Percentiles rank a stretch among this genome's conserved stretches.
Conservation (phyloP, 2,113 vertebrate genomes). For the Vanacampus margaritifer region DNA sequence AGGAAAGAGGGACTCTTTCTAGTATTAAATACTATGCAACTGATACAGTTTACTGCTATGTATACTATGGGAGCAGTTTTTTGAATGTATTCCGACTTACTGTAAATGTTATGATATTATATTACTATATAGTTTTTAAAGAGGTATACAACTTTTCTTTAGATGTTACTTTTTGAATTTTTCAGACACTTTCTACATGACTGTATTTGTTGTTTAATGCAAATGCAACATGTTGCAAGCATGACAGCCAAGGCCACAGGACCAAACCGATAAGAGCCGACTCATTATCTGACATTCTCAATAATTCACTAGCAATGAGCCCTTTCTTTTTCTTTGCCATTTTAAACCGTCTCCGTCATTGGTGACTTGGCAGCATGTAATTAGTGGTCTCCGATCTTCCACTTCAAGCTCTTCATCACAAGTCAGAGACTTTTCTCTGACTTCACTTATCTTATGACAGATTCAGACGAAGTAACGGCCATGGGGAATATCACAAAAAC, state of each 20-base stretch:
- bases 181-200: slow-evolving; percentile 38
- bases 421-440: slow-evolving; percentile 22
- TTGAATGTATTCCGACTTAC: not conserved
- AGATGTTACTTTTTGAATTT: not conserved
- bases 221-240: slow-evolving; percentile 56
- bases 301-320: slow-evolving; percentile 67
- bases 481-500: slow-evolving; percentile 44
- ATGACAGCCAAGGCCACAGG: not conserved
- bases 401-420: slow-evolving; percentile 10
- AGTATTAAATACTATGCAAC: not conserved
- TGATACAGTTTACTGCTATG: not conserved
- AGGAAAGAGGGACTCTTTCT: not conserved
- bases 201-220: slow-evolving; percentile 53
- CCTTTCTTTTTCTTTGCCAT: slow-evolving; percentile 50
- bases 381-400: slow-evolving; percentile 25
- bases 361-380: slow-evolving; percentile 13
- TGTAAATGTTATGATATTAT: not conserved
- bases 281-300: slow-evolving; percentile 67
- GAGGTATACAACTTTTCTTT: not conserved
- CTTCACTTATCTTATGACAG: slow-evolving; percentile 35
- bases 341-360: slow-evolving; percentile 36
- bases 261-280: slow-evolving; percentile 41
- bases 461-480: slow-evolving; percentile 35
- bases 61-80: not conserved
- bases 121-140: not conserved